These are phyloP conservation scores for Danio jaintianensis DNA, from an alignment of 2,797 vertebrate genomes.

Conservation along the genomic window DNA sequence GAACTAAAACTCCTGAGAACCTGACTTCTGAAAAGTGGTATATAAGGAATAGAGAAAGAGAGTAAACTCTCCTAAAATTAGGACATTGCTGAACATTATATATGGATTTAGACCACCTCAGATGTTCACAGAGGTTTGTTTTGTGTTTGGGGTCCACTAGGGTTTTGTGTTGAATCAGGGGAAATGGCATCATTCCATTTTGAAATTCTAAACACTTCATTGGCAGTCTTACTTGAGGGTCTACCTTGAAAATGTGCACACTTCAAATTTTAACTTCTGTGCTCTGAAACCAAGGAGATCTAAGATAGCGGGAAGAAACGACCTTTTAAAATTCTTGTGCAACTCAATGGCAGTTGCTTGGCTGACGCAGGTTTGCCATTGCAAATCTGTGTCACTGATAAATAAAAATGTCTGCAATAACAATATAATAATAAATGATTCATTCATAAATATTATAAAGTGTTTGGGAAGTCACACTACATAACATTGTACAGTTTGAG, in stretches of 20 bases:
- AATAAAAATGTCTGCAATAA: background rate
- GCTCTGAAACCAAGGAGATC: background rate
- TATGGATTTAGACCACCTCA: conserved; percentile 27
- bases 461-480: background rate
- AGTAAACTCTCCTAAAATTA: conserved; percentile 12
- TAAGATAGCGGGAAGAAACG: background rate
- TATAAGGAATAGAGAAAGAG: conserved; percentile 1
- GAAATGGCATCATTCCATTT: background rate
- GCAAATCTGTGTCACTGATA: background rate
- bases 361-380: background rate
- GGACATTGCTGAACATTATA: conserved; percentile 1
- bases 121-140: background rate
- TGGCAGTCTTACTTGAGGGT: background rate
- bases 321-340: background rate
- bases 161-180: background rate
- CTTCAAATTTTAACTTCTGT: background rate
- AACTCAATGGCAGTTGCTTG: background rate
- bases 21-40: background rate
- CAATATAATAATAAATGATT: background rate
- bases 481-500: background rate
- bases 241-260: background rate
- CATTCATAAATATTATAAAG: background rate
- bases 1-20: conserved; percentile 1
- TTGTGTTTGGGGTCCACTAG: background rate
- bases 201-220: background rate